phyloP scores from a whole-genome alignment of 1,140 invertebrate species.

The Bactericera cockerelli region DNA sequence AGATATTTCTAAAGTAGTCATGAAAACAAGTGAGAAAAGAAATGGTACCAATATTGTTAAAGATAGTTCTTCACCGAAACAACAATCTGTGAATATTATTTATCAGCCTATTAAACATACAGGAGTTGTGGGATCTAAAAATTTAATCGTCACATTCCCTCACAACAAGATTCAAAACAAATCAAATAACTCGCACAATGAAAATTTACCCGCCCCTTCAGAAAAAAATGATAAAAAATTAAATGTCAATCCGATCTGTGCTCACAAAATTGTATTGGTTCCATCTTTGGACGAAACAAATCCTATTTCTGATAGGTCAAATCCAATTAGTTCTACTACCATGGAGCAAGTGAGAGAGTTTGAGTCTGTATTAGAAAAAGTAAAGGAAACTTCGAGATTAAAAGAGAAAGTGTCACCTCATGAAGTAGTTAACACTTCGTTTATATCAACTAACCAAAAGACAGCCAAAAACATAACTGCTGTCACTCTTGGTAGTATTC shows the following conservation, averaged over 20 bases:
- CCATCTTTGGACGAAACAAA: background rate
- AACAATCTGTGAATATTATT: background rate
- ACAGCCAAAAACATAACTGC: conserved; percentile 32
- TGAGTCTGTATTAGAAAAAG: conserved; percentile 63
- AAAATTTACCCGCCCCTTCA: no score
- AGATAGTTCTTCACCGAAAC: background rate
- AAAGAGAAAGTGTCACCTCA: conserved; percentile 38
- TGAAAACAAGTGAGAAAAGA: background rate
- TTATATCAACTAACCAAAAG: conserved; percentile 26
- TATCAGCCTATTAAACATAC: background rate
- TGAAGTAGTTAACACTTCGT: conserved; percentile 32
- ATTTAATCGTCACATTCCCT: background rate
- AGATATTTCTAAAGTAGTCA: background rate
- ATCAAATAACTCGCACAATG: no score
- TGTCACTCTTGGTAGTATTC: conserved; percentile 19
- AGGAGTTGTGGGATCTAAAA: background rate
- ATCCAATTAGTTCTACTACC: conserved; percentile 35
- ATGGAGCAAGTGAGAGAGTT: conserved; percentile 63
- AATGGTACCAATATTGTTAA: background rate
- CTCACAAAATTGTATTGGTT: background rate
- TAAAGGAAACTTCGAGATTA: conserved; percentile 28
- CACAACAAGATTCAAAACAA: background rate
- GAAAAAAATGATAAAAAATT: no score
- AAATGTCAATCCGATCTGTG: no score
- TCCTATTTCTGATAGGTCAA: background rate